Conservation (phyloP, 2,888 invertebrate genomes). For the Geotrupes spiniger region DNA sequence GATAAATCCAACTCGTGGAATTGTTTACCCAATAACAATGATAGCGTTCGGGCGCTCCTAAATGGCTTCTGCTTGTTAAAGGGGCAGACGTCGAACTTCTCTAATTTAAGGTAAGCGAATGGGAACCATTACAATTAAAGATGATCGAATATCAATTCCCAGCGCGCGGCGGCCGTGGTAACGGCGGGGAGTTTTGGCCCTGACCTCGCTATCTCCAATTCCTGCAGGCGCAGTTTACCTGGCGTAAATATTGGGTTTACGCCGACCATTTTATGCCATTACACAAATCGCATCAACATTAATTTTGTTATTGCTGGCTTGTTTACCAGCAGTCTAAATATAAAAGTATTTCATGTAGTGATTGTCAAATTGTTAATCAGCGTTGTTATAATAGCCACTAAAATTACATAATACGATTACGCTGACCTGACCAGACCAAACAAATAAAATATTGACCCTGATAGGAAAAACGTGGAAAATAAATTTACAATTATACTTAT, state of each 20-base stretch:
- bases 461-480: no score
- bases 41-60: not conserved
- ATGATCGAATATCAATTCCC: conserved; percentile 6
- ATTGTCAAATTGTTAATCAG: no score
- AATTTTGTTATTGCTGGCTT: no score
- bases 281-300: conserved; percentile 1
- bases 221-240: conserved; percentile 5
- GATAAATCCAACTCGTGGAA: conserved; percentile 3
- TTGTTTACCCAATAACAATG: conserved; percentile 7
- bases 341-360: no score
- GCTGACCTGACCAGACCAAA: no score
- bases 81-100: conserved; percentile 4
- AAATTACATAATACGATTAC: no score
- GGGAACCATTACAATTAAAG: not conserved
- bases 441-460: no score
- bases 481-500: no score
- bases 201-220: conserved; percentile 1
- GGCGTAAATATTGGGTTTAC: not conserved
- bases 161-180: not conserved
- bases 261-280: conserved; percentile 1
- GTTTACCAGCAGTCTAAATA: no score
- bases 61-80: conserved; percentile 2
- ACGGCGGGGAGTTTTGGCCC: not conserved
- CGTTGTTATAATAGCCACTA: no score
- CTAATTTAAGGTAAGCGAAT: conserved; percentile 6